Percentiles rank a stretch among this genome's conserved stretches.
Evolutionary conservation across 2,888 invertebrate species (phyloP).

Genomic region (Palloptera scutellata): DNA sequence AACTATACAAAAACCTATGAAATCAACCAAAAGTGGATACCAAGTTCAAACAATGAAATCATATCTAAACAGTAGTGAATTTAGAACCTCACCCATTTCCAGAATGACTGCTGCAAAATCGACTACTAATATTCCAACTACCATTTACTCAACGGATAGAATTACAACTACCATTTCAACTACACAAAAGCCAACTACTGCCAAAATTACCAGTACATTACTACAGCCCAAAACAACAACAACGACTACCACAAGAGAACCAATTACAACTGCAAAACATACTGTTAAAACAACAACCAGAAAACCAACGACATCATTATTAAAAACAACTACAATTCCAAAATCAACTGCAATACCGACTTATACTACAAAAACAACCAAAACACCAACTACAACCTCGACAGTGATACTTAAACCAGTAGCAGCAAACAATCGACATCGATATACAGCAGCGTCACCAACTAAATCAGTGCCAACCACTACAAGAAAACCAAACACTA

Average conservation of each 20-base stretch:
- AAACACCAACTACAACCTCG: conserved; percentile 14
- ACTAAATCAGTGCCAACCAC: conserved; percentile 14
- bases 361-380: conserved; percentile 4
- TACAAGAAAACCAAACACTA: conserved; percentile 23
- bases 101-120: conserved; percentile 5
- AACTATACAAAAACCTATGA: neutral
- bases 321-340: conserved; percentile 6
- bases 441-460: neutral
- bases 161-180: conserved; percentile 10
- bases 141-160: conserved; percentile 6
- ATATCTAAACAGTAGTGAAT: conserved; percentile 46
- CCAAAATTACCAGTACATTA: neutral
- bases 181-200: conserved; percentile 7
- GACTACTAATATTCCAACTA: conserved; percentile 1
- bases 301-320: conserved; percentile 26
- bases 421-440: neutral
- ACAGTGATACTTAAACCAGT: conserved; percentile 13
- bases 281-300: conserved; percentile 26
- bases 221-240: neutral
- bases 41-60: conserved; percentile 29
- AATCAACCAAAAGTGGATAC: conserved; percentile 10
- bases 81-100: conserved; percentile 16
- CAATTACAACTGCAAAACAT: conserved; percentile 11
- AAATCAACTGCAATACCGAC: conserved; percentile 3
- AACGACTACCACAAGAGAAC: conserved; percentile 23